Conservation (phyloP, 1,140 invertebrate genomes). For the Drosophila sp. region DNA sequence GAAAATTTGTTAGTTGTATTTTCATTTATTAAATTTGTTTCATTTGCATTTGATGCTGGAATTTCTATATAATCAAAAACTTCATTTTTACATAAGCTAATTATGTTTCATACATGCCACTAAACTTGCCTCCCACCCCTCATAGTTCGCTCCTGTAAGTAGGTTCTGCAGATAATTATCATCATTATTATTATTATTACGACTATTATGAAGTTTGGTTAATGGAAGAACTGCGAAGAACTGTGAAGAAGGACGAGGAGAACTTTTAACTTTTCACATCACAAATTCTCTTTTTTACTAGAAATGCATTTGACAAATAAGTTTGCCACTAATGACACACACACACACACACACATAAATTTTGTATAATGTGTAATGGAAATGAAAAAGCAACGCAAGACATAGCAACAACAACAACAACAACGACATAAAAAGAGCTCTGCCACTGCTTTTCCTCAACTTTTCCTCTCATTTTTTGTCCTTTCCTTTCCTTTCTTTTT, state of each 20-base stretch:
- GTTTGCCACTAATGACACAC: slow-evolving; percentile 58
- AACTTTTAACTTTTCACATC: slow-evolving; percentile 10
- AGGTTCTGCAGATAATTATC: too few relatives aligned
- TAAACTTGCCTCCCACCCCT: too few relatives aligned
- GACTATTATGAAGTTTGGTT: too few relatives aligned
- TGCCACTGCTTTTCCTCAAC: background rate
- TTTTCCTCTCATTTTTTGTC: background rate
- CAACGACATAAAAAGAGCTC: background rate
- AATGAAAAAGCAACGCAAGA: slow-evolving; percentile 49
- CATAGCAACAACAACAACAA: slow-evolving; percentile 24
- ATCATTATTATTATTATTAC: too few relatives aligned
- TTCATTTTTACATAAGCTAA: too few relatives aligned
- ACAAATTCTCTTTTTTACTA: slow-evolving; percentile 29
- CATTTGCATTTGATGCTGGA: too few relatives aligned
- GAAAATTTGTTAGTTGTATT: too few relatives aligned
- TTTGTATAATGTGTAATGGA: slow-evolving; percentile 65
- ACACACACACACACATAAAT: slow-evolving; percentile 34
- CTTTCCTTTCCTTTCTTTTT: background rate
- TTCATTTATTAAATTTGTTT: too few relatives aligned
- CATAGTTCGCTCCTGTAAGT: too few relatives aligned
- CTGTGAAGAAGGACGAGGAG: background rate
- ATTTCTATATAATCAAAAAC: too few relatives aligned
- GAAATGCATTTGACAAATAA: slow-evolving; percentile 73
- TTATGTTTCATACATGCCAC: too few relatives aligned
- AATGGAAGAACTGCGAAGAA: background rate